Conservation (phyloP, 2,888 invertebrate species). For the Charanyca ferruginea region DNA sequence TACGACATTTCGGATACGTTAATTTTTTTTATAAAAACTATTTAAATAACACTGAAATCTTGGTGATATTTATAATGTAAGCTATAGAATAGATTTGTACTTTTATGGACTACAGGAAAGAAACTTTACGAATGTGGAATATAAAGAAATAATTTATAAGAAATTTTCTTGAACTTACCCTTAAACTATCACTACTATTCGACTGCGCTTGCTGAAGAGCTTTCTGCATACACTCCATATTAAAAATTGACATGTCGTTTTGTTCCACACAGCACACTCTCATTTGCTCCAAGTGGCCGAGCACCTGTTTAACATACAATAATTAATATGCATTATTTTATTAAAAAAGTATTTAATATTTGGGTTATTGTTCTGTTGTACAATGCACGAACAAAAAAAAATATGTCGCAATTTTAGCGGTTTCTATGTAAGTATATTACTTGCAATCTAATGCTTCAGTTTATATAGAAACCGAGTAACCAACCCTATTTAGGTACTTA, state of each 20-base stretch:
- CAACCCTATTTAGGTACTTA: neutral
- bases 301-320: slow-evolving; percentile 89
- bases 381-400: neutral
- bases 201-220: slow-evolving; percentile 97
- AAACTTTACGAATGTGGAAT: too few relatives aligned
- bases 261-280: slow-evolving; percentile 93
- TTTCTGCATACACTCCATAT: slow-evolving; percentile 97
- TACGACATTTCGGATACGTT: too few relatives aligned
- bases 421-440: neutral
- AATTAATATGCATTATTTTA: slow-evolving; percentile 21
- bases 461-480: neutral
- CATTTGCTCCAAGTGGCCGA: slow-evolving; percentile 98
- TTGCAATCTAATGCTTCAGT: neutral
- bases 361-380: neutral
- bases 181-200: slow-evolving; percentile 96
- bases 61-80: too few relatives aligned
- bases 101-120: too few relatives aligned
- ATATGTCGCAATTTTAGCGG: neutral
- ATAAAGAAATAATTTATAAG: too few relatives aligned
- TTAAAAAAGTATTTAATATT: too few relatives aligned
- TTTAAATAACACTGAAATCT: too few relatives aligned
- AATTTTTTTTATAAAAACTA: too few relatives aligned
- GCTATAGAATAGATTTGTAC: too few relatives aligned
- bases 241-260: slow-evolving; percentile 95
- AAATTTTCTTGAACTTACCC: slow-evolving; percentile 86